Conservation (phyloP, 92 coral and sea anemone genomes). For the Anthopleura xanthogrammica region DNA sequence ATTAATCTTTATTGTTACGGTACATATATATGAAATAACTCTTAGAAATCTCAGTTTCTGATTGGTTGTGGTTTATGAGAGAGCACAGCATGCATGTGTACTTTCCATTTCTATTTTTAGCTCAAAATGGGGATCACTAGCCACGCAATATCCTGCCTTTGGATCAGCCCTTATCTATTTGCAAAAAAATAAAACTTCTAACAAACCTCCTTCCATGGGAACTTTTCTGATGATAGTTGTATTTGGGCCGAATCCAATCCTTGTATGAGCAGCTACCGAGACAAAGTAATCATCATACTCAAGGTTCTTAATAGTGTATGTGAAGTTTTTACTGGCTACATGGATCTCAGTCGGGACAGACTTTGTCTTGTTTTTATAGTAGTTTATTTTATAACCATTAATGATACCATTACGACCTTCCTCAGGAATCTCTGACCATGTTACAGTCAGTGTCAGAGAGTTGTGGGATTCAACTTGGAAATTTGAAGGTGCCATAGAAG, state of each 20-base stretch:
- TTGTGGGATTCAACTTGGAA: slow-evolving; percentile 39
- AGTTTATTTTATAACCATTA: slow-evolving; percentile 57
- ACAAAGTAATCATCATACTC: slow-evolving; percentile 52
- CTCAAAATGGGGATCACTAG: no score
- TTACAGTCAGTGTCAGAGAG: slow-evolving; percentile 47
- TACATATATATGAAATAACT: not conserved
- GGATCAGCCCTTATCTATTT: no score
- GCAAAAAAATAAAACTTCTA: not conserved
- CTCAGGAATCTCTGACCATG: slow-evolving; percentile 65
- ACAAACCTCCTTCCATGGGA: slow-evolving; percentile 72
- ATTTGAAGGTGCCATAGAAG: slow-evolving; percentile 64
- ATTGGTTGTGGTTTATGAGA: not conserved
- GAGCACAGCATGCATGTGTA: not conserved
- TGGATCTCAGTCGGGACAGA: not conserved
- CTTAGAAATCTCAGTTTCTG: not conserved
- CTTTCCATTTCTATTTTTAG: no score
- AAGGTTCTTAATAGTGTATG: slow-evolving; percentile 22
- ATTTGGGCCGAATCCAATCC: slow-evolving; percentile 52
- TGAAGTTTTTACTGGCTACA: not conserved
- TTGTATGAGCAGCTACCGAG: slow-evolving; percentile 56
- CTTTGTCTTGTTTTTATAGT: slow-evolving; percentile 32
- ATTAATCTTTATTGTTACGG: no score
- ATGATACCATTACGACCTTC: slow-evolving; percentile 55
- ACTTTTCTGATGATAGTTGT: slow-evolving; percentile 13
- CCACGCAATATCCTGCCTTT: no score